Conservation (phyloP, 2,797 vertebrate genomes). For the Gambusia yucatana region DNA sequence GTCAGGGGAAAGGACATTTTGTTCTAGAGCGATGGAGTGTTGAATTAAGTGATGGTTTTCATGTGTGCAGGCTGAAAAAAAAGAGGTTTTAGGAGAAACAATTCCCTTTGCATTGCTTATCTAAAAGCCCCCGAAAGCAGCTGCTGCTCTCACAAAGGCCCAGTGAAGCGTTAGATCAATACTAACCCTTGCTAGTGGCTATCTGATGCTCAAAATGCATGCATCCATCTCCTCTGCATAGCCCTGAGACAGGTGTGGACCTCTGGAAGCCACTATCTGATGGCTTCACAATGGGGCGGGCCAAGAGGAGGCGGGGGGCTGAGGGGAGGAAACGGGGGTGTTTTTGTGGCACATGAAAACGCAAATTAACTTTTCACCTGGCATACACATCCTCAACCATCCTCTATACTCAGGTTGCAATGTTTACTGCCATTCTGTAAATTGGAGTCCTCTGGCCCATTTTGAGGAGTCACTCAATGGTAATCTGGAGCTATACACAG, state of each 20-base stretch:
- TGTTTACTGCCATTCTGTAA: constrained; percentile 60
- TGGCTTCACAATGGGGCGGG: constrained; percentile 77
- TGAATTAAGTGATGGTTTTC: constrained; percentile 78
- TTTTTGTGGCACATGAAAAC: constrained; percentile 71
- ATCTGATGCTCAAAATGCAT: constrained; percentile 83
- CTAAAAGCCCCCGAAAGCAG: constrained; percentile 81
- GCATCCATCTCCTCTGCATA: constrained; percentile 84
- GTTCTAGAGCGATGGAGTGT: constrained; percentile 74
- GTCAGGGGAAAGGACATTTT: constrained; percentile 71
- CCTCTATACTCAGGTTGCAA: constrained; percentile 51
- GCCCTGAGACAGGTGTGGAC: constrained; percentile 82
- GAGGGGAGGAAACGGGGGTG: constrained; percentile 41
- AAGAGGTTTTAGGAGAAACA: constrained; percentile 70
- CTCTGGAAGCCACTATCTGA: constrained; percentile 80
- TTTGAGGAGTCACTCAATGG: constrained; percentile 53
- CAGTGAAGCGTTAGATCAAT: constrained; percentile 84
- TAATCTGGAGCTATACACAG: constrained; percentile 50
- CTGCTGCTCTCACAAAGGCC: constrained; percentile 80
- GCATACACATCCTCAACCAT: constrained; percentile 68
- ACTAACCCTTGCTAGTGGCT: constrained; percentile 81
- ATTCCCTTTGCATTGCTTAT: constrained; percentile 81
- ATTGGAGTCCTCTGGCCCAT: constrained; percentile 43
- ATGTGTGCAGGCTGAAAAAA: constrained; percentile 60
- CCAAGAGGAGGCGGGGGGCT: constrained; percentile 16
- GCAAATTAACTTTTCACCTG: constrained; percentile 81